Evolutionary conservation across 2,888 invertebrate genomes (phyloP).

Genomic region (Meganola albula): DNA sequence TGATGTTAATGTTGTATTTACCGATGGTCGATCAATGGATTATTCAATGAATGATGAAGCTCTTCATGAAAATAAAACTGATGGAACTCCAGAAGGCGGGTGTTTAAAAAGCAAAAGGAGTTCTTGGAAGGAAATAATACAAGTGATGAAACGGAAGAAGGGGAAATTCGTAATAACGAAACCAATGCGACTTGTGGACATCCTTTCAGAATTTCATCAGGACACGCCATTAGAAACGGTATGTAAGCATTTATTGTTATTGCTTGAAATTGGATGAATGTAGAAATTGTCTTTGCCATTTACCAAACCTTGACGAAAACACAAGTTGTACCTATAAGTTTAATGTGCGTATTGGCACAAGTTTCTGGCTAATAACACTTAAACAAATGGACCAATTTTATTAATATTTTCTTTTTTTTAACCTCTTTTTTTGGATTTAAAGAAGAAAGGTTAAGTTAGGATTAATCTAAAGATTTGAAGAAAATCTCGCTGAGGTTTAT

Average conservation of each 20-base stretch:
- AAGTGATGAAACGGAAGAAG: slow-evolving; percentile 37
- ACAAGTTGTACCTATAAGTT: no score
- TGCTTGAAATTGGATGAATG: neutral
- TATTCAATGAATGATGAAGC: no score
- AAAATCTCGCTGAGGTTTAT: no score
- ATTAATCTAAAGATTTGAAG: no score
- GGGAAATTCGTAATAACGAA: slow-evolving; percentile 47
- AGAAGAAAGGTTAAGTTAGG: no score
- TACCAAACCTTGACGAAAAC: neutral
- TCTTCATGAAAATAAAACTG: no score
- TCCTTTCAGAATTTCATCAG: slow-evolving; percentile 46
- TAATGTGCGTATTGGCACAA: no score
- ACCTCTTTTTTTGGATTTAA: no score
- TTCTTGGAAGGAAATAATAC: slow-evolving; percentile 48
- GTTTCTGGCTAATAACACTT: no score
- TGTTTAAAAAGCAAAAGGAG: slow-evolving; percentile 30
- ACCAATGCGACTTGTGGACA: slow-evolving; percentile 38
- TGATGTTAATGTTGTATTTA: slow-evolving; percentile 25
- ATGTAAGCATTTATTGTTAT: slow-evolving; percentile 27
- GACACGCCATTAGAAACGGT: slow-evolving; percentile 54
- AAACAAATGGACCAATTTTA: no score
- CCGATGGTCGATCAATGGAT: slow-evolving; percentile 41
- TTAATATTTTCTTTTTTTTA: no score
- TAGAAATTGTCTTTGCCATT: neutral
- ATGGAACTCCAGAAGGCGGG: no score